Evolutionary conservation across 2,888 invertebrate genomes (phyloP), one percentile per base, ranked within the genome.

Genomic region (Dynastes hyllus): DNA sequence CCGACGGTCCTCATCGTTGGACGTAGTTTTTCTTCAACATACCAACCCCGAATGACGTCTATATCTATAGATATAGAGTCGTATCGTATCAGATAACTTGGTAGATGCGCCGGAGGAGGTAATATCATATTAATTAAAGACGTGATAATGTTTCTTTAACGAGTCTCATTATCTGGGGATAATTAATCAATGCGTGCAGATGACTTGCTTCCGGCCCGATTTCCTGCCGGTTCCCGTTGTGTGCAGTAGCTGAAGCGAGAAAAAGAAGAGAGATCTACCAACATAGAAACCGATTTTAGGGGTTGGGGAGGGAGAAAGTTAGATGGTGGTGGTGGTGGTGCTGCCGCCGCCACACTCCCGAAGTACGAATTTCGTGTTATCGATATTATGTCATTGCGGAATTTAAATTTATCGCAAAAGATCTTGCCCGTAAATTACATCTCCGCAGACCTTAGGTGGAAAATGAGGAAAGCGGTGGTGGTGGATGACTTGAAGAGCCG

Each of bases 181-280:
- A 85, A 86, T 85, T 86, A 85, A 85, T 85, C 85, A 86, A 86
- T 79, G 85, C 85, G 84, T 86, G 85, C 85, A 85, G 85, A 86
- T 86, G 85, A 85, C 85, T 83, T 80, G 63, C 50, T 45, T 53
- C 29, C 45, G 45, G 11, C 61, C 5, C 58, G 67, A 50, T 32
- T 66, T n/a, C 66, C 40, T 11, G 32, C 16, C 37, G 22, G 16
- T 9, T n/a, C 5, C 13, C 65, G 3, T 37, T n/a, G 9, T 6
- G 37, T 32, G n/a, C 11, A 16, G 37, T 6, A 3, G 13, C 40
- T 13, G 37, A 16, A 40, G 40, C 66, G 40, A 16, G 55, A 55
- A 22, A 55, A 16, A 55, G 45, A 45, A 45, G 22, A 9, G 8
- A 67, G 6, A 45, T 16, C 50, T 45, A 40, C 16, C 27, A 29